These are phyloP conservation scores for Sisor rabdophorus DNA, from an alignment of 2,113 vertebrate species.

Conservation along the genomic window DNA sequence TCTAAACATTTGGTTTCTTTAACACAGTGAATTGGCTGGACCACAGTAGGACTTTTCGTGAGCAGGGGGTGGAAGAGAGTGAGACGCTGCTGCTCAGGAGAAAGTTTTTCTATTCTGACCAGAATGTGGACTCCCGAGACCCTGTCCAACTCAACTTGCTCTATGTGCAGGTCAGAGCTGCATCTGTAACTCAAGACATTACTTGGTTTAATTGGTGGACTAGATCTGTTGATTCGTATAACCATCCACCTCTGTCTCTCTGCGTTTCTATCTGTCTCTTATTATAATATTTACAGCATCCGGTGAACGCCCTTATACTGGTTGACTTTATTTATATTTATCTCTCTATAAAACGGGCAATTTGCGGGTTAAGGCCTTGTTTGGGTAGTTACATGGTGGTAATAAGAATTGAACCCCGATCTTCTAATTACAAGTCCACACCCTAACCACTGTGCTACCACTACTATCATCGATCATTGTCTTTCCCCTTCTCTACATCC, in stretches of 20 bases:
- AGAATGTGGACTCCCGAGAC: conserved; percentile 96
- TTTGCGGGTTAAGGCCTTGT: too few species aligned
- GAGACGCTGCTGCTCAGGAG: conserved; percentile 87
- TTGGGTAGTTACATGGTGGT: too few species aligned
- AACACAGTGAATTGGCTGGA: conserved; percentile 94
- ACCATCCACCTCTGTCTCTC: not conserved
- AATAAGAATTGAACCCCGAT: too few species aligned
- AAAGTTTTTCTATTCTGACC: conserved; percentile 98
- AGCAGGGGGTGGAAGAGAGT: conserved; percentile 94
- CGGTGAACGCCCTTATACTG: too few species aligned
- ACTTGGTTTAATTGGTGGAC: not conserved
- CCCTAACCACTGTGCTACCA: too few species aligned
- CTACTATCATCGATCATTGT: too few species aligned
- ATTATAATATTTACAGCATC: too few species aligned
- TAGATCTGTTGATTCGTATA: not conserved
- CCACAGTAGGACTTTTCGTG: conserved; percentile 93
- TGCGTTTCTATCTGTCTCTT: not conserved
- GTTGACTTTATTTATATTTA: too few species aligned
- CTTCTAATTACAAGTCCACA: too few species aligned
- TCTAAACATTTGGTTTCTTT: conserved; percentile 43
- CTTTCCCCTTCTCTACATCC: too few species aligned
- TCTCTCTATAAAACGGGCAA: too few species aligned
- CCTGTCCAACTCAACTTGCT: conserved; percentile 97
- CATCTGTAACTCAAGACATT: not conserved
- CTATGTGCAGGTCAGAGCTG: conserved; percentile 88